A percentile compares a stretch with the other conserved stretches of the same genome.
These are phyloP conservation scores for Harpalus rubripes DNA, from an alignment of 2,888 invertebrate genomes.

Conservation along the genomic window DNA sequence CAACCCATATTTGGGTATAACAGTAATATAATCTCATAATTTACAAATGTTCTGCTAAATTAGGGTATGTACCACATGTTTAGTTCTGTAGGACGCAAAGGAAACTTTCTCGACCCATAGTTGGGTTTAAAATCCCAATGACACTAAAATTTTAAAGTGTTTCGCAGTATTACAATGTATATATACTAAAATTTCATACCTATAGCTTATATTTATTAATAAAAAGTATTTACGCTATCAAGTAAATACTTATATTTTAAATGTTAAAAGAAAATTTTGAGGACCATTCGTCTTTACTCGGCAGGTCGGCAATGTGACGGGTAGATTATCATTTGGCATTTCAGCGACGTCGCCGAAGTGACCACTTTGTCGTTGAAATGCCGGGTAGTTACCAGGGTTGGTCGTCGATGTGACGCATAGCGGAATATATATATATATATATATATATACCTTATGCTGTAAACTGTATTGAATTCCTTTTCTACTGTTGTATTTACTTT, in stretches of 20 bases:
- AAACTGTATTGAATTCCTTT: no score
- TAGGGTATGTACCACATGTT: neutral
- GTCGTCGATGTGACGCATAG: neutral
- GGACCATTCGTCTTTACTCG: neutral
- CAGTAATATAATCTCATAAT: neutral
- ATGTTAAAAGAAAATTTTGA: neutral
- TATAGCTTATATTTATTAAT: conserved; percentile 1
- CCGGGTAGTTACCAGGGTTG: neutral
- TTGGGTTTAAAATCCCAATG: neutral
- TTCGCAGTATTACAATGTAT: neutral
- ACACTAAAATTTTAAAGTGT: neutral
- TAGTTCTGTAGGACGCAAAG: neutral
- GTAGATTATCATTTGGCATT: neutral
- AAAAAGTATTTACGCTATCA: neutral
- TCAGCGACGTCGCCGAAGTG: neutral
- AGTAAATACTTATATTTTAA: conserved; percentile 1
- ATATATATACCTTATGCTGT: no score
- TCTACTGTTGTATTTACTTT: no score
- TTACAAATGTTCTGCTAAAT: neutral
- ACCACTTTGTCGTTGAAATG: neutral
- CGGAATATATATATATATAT: conserved; percentile 1
- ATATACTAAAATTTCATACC: neutral
- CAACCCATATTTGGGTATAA: neutral
- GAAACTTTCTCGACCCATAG: neutral
- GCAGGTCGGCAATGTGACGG: neutral